Conservation (phyloP, 2,113 vertebrate genomes). For the Erythrocercus mccallii region DNA sequence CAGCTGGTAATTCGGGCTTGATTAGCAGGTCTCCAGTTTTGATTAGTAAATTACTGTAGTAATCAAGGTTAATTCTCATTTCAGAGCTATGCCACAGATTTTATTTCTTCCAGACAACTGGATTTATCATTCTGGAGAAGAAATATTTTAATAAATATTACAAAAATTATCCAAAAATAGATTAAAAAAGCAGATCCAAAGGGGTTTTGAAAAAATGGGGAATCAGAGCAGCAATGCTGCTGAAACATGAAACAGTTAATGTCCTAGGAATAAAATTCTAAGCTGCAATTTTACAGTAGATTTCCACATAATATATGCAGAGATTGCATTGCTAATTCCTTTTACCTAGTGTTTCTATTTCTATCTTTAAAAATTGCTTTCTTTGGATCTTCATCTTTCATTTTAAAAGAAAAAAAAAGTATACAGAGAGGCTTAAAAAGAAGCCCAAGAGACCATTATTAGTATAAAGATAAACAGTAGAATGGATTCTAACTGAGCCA, state of each 20-base stretch:
- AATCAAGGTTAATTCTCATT: slow-evolving; percentile 85
- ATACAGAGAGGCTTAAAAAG: slow-evolving; percentile 41
- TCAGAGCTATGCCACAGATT: slow-evolving; percentile 65
- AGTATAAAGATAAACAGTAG: slow-evolving; percentile 56
- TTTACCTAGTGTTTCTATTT: slow-evolving; percentile 53
- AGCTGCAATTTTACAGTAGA: slow-evolving; percentile 20
- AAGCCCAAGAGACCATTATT: slow-evolving; percentile 57
- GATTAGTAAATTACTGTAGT: slow-evolving; percentile 82
- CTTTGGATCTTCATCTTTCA: slow-evolving; percentile 42
- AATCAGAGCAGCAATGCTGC: neutral
- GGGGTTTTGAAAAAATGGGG: neutral
- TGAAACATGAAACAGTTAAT: neutral
- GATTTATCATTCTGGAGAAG: slow-evolving; percentile 56
- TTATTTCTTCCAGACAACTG: slow-evolving; percentile 68
- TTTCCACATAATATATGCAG: slow-evolving; percentile 43
- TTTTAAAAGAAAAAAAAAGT: slow-evolving; percentile 10
- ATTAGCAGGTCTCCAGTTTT: slow-evolving; percentile 85
- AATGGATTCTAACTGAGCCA: slow-evolving; percentile 54
- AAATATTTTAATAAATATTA: slow-evolving; percentile 50
- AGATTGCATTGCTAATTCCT: slow-evolving; percentile 50
- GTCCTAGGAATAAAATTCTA: slow-evolving; percentile 27
- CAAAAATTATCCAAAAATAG: slow-evolving; percentile 19
- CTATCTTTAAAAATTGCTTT: slow-evolving; percentile 49
- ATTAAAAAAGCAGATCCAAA: neutral
- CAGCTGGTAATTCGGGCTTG: slow-evolving; percentile 81